These are phyloP conservation scores for Cydia pomonella DNA, from an alignment of 1,140 invertebrate genomes.

Conservation along the genomic window DNA sequence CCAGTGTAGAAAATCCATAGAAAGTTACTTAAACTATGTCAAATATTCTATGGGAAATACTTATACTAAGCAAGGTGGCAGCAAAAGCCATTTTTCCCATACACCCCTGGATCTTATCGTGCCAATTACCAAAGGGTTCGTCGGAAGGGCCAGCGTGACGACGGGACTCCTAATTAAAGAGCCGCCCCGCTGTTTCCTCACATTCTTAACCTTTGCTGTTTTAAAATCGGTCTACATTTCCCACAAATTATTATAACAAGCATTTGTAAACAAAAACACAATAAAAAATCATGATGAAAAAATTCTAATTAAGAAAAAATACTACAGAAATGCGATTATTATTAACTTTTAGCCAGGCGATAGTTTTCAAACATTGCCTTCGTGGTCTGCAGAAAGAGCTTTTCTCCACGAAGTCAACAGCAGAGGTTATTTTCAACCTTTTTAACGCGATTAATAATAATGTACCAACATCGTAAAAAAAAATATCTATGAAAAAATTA, in stretches of 20 bases:
- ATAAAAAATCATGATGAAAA: background rate
- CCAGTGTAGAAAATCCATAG: too few species aligned
- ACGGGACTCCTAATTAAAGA: conserved; percentile 75
- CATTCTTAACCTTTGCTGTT: background rate
- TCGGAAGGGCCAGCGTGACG: conserved; percentile 69
- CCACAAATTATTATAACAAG: background rate
- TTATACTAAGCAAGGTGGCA: conserved; percentile 1
- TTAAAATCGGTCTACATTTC: background rate
- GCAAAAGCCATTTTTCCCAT: conserved; percentile 60
- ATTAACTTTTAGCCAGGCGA: too few species aligned
- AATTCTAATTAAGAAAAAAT: background rate
- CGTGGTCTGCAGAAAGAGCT: too few species aligned
- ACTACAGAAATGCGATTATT: too few species aligned
- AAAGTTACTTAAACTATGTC: background rate
- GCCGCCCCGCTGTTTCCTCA: conserved; percentile 57
- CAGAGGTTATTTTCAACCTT: too few species aligned
- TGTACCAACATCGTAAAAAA: background rate
- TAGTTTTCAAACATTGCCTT: too few species aligned
- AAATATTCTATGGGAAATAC: background rate
- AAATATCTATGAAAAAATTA: background rate
- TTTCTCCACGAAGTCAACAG: too few species aligned
- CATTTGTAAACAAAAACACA: background rate
- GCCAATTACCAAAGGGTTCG: conserved; percentile 69
- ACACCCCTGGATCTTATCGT: conserved; percentile 73
- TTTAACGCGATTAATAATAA: too few species aligned